Evolutionary conservation across 2,888 invertebrate species (phyloP), one percentile per base, ranked within the genome.

Genomic region (Megaustenia siamemsis): DNA sequence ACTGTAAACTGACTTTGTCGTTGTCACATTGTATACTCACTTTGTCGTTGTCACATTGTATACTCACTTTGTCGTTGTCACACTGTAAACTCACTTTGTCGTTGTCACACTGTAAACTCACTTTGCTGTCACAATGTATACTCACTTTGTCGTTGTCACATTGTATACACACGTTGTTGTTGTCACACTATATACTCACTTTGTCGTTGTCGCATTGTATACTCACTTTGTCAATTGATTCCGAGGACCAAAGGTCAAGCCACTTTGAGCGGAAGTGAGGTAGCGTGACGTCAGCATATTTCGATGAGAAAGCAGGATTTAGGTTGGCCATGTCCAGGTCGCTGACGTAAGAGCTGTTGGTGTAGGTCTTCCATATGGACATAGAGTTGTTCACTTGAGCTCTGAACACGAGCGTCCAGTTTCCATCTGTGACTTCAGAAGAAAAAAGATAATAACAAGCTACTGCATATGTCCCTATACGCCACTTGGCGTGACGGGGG

Each of bases 341-440:
- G 53, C 82, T 69, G 35, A 32, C 32, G 43, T 53, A 53, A n/a
- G 81, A 71, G 18, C 40, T 18, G 43, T 35, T 43, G 12, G 24
- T 32, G 78, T 56, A 81, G 40, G 38, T 43, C 56, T 60, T 77
- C 43, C 10, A 53, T 3, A 68, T 49, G 21, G 63, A 71, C 21
- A 53, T 18, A 32, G 71, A 78, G 63, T 77, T 79, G 35, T 82
- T 73, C 24, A 43, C 78, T 38, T 83, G 77, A 8, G 75, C 87
- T 32, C 83, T 76, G 63, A 86, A 87, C 66, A 79, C 86, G 56
- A 87, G 63, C 15, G 77, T 84, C 87, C 87, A 87, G 24, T 79
- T 80, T 43, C 83, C 79, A 28, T 84, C 82, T 24, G 40, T 77
- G 12, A 87, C 87, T 87, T 85, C n/a, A n/a, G n/a, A n/a, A n/a